Evolutionary conservation across 2,888 invertebrate species (phyloP).

Genomic region (Spodoptera exigua): DNA sequence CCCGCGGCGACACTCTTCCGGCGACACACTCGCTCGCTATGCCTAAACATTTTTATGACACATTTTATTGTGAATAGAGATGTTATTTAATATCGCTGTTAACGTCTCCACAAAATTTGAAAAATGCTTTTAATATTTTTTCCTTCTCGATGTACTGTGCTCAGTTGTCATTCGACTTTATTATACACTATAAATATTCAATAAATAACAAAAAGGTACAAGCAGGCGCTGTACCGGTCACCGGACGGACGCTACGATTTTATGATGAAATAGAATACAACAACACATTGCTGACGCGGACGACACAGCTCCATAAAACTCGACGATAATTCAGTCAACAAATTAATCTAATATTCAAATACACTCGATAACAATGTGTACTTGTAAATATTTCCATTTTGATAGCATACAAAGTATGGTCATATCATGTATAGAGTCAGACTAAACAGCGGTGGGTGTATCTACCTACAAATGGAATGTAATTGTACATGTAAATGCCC

Average conservation of each 20-base stretch:
- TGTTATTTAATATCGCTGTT: conserved; percentile 87
- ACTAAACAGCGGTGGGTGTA: conserved; percentile 22
- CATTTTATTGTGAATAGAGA: conserved; percentile 86
- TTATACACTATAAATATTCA: conserved; percentile 76
- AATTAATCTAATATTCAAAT: conserved; percentile 52
- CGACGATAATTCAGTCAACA: conserved; percentile 42
- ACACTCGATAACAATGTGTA: conserved; percentile 22
- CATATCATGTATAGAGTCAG: neutral
- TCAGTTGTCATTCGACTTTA: conserved; percentile 73
- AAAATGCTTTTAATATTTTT: conserved; percentile 67
- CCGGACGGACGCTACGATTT: conserved; percentile 44
- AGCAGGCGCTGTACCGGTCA: conserved; percentile 38
- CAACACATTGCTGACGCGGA: conserved; percentile 28
- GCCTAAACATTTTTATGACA: conserved; percentile 74
- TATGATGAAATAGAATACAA: conserved; percentile 53
- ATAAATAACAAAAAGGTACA: conserved; percentile 64
- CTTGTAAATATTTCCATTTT: conserved; percentile 22
- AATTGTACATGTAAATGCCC: conserved; percentile 18
- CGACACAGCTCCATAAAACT: conserved; percentile 30
- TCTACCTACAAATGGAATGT: conserved; percentile 9
- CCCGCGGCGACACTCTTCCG: conserved; percentile 82
- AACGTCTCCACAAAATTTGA: conserved; percentile 81
- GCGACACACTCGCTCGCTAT: conserved; percentile 57
- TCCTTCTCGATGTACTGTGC: conserved; percentile 65
- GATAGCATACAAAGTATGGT: conserved; percentile 9